A percentile compares a stretch with the other conserved stretches of the same genome.
Conservation (phyloP, 2,888 invertebrate species). For the Endotricha flammealis region DNA sequence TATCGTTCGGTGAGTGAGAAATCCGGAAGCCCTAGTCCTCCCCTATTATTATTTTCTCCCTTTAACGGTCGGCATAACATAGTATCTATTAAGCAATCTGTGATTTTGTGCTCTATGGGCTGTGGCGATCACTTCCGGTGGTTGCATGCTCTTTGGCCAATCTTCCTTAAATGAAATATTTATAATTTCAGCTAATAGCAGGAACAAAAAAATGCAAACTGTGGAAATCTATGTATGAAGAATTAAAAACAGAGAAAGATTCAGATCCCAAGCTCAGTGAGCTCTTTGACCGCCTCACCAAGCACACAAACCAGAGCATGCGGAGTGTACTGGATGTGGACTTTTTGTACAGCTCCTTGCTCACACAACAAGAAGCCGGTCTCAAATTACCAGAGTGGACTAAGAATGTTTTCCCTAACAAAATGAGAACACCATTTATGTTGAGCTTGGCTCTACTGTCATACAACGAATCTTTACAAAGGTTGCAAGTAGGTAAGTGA, state of each 20-base stretch:
- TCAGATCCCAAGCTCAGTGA: conserved; percentile 75
- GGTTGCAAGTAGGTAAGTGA: conserved; percentile 83
- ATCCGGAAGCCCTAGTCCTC: too few relatives aligned
- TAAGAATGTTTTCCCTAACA: conserved; percentile 81
- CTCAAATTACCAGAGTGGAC: conserved; percentile 87
- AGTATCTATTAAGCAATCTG: too few relatives aligned
- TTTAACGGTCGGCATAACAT: too few relatives aligned
- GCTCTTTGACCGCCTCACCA: conserved; percentile 80
- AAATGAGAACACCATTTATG: conserved; percentile 82
- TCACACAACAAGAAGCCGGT: conserved; percentile 80
- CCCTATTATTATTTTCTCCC: too few relatives aligned
- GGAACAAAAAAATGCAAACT: conserved; percentile 56
- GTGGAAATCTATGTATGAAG: conserved; percentile 62
- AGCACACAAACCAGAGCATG: conserved; percentile 64
- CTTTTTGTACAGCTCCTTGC: conserved; percentile 83
- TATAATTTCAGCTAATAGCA: conserved; percentile 51
- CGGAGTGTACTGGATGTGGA: conserved; percentile 82
- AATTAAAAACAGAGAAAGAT: conserved; percentile 66
- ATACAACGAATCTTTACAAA: conserved; percentile 83
- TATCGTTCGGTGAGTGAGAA: too few relatives aligned
- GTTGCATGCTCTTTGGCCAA: too few relatives aligned
- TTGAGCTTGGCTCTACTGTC: conserved; percentile 84
- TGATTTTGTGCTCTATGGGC: too few relatives aligned
- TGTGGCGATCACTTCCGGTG: too few relatives aligned
- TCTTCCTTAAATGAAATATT: too few relatives aligned